Evolutionary conservation across 2,797 vertebrate species (phyloP).

Genomic region (Alfaro cultratus): DNA sequence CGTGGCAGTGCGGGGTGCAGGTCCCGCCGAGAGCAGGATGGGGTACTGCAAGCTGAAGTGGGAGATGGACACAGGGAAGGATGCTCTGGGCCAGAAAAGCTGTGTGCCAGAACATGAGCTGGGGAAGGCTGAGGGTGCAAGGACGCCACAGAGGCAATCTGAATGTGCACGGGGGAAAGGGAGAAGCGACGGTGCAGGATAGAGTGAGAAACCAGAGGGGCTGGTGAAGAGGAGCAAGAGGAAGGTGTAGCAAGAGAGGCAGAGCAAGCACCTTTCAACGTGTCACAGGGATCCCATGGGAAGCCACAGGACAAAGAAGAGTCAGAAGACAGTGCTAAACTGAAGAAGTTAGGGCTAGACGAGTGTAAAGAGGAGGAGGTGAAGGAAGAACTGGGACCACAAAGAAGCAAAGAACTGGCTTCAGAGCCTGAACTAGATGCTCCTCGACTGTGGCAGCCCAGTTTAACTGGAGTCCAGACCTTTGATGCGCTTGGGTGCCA

Average conservation of each 20-base stretch:
- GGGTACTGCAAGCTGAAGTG: constrained; percentile 88
- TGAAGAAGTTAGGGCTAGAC: constrained; percentile 91
- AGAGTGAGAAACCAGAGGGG: constrained; percentile 70
- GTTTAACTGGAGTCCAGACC: constrained; percentile 92
- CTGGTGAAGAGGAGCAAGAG: constrained; percentile 82
- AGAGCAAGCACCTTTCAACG: constrained; percentile 73
- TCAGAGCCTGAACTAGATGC: constrained; percentile 73
- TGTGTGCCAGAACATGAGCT: constrained; percentile 75
- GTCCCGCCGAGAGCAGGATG: constrained; percentile 83
- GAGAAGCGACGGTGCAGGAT: constrained; percentile 88
- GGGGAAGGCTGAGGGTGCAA: constrained; percentile 73
- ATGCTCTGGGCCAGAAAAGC: constrained; percentile 57
- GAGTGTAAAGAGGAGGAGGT: constrained; percentile 85
- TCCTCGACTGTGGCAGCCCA: constrained; percentile 70
- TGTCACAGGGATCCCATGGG: constrained; percentile 79
- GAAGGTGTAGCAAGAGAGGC: constrained; percentile 78
- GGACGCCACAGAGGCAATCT: constrained; percentile 80
- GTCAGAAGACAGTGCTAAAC: constrained; percentile 87
- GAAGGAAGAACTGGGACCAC: constrained; percentile 86
- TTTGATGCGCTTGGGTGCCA: constrained; percentile 92
- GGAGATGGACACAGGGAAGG: constrained; percentile 82
- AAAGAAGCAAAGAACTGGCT: constrained; percentile 79
- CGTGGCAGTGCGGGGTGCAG: constrained; percentile 85
- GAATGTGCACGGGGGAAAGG: constrained; percentile 87
- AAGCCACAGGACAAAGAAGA: constrained; percentile 84